Evolutionary conservation across 1,140 invertebrate species (phyloP), one percentile per base, ranked within the genome.

Genomic region (Drosophila elegans): DNA sequence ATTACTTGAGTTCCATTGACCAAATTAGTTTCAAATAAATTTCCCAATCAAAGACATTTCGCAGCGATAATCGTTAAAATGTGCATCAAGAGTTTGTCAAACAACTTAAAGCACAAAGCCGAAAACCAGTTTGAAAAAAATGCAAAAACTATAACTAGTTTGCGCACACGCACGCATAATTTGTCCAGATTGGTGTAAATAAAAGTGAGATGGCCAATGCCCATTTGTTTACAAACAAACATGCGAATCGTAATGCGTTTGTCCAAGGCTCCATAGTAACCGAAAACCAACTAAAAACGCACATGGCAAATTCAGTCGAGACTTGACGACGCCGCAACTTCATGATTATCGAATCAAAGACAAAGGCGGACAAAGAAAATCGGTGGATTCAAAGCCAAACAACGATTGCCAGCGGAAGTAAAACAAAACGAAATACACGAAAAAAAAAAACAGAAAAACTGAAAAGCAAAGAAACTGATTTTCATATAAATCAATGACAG

Each of bases 301-400:
- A 62, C 55, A 74, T 62, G 44, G 41, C 34, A 41, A n/a, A 16
- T 51, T 13, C 36, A 39, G 39, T 32, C 69, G 67, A 74, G 71
- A 74, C 71, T 74, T 34, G 56, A 38, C 16, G 73, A 39, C 73
- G 73, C 73, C 73, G 73, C 42, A 69, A 71, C 67, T 71, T 69
- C 63, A 69, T 71, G 25, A 69, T 71, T 48, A 71, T 56, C 64
- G 51, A 71, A 56, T 69, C 67, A 56, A 46, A 71, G 67, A 56
- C 32, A 51, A 54, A 63, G 69, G 42, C 51, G 63, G 38, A 74
- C 72, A 74, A 74, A 74, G 52, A 56, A 74, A 74, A 63, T 54
- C 72, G 44, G 32, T 11, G 46, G 36, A 67, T 60, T 45, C 55
- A 67, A 67, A 67, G 63, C 27, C 60, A 55, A 42, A 63, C 52